phyloP scores from a whole-genome alignment of 2,888 invertebrate genomes.

The Strigamia crassipes region DNA sequence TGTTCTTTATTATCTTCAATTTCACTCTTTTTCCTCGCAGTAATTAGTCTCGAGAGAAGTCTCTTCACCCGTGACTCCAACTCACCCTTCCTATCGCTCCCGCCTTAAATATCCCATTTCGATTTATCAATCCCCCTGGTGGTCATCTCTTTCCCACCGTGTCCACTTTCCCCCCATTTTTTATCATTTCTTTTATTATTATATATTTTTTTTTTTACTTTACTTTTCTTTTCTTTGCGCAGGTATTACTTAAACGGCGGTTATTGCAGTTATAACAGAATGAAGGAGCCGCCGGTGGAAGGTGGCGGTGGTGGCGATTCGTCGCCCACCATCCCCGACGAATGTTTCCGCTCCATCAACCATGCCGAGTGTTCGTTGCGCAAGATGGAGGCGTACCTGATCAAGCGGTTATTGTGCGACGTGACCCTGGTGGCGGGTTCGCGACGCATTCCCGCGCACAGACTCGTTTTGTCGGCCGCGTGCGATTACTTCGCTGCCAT shows the following conservation, averaged over 20 bases:
- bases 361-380: constrained; percentile 81
- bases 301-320: constrained; percentile 43
- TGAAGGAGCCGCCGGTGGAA: constrained; percentile 45
- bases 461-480: constrained; percentile 85
- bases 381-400: constrained; percentile 80
- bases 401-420: constrained; percentile 83
- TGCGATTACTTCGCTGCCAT: constrained; percentile 95
- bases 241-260: constrained; percentile 49
- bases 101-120: neutral
- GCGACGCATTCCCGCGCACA: constrained; percentile 75
- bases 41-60: neutral
- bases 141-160: neutral
- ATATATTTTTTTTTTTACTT: constrained; percentile 7
- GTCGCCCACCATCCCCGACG: constrained; percentile 52
- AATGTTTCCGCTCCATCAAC: constrained; percentile 60
- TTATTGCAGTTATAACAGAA: constrained; percentile 44
- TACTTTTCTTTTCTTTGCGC: no score
- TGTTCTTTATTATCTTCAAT: constrained; percentile 1
- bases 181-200: neutral
- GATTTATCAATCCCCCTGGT: neutral
- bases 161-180: neutral
- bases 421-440: constrained; percentile 79
- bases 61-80: neutral
- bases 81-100: neutral
- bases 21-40: neutral